These are phyloP conservation scores for Drosophila watanabei DNA, from an alignment of 1,140 invertebrate species.

Conservation along the genomic window DNA sequence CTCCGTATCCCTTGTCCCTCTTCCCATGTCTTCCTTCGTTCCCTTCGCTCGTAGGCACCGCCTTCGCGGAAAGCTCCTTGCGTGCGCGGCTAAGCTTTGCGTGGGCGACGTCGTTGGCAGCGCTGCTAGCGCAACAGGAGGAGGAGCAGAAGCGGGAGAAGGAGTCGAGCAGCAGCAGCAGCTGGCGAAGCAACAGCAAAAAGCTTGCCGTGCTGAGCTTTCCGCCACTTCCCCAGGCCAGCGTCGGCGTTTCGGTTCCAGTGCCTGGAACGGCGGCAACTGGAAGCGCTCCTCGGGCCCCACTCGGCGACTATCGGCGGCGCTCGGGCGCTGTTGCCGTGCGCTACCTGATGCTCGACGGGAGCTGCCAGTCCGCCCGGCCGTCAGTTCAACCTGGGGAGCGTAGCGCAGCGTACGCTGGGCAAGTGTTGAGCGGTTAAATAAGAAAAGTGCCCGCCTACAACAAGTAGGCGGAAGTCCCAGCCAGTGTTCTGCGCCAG, in stretches of 20 bases:
- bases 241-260: constrained; percentile 34
- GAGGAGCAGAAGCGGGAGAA: background rate
- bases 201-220: constrained; percentile 57
- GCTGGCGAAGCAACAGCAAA: constrained; percentile 60
- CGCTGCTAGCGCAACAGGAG: constrained; percentile 61
- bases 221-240: constrained; percentile 57
- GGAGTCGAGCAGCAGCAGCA: constrained; percentile 31
- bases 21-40: background rate
- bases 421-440: constrained; percentile 81
- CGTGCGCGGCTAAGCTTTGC: constrained; percentile 34
- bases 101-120: constrained; percentile 55
- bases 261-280: constrained; percentile 34
- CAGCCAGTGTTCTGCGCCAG: constrained; percentile 76
- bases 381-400: constrained; percentile 84
- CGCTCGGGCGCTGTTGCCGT: constrained; percentile 23
- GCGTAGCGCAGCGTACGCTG: constrained; percentile 78
- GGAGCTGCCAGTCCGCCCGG: constrained; percentile 15
- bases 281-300: constrained; percentile 45
- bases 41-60: constrained; percentile 47
- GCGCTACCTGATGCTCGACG: constrained; percentile 46
- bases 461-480: constrained; percentile 74
- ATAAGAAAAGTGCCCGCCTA: constrained; percentile 81
- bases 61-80: constrained; percentile 29
- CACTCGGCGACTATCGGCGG: constrained; percentile 4
- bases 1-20: background rate